These are phyloP conservation scores for Centropristis striata DNA, from an alignment of 2,113 vertebrate species.

Conservation along the genomic window DNA sequence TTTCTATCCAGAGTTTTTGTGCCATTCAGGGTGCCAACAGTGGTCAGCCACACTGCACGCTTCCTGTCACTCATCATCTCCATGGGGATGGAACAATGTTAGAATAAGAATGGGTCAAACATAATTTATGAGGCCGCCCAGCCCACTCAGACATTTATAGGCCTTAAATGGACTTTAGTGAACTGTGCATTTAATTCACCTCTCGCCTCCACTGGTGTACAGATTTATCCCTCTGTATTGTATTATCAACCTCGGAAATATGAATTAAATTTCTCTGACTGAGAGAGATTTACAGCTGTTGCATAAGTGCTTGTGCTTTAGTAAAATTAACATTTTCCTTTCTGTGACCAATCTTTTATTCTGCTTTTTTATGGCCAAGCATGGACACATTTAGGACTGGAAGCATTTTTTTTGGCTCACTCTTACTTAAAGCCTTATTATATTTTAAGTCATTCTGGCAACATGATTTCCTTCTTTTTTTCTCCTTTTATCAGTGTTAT, in stretches of 20 bases:
- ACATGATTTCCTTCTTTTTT: not conserved
- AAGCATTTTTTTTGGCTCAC: conserved; percentile 9
- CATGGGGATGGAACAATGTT: conserved; percentile 46
- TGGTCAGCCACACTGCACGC: conserved; percentile 1
- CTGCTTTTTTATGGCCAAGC: not conserved
- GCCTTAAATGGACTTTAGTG: conserved; percentile 60
- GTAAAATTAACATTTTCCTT: conserved; percentile 36
- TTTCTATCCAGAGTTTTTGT: not conserved
- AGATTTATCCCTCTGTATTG: conserved; percentile 47
- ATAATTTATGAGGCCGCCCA: conserved; percentile 52
- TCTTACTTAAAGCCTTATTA: not conserved
- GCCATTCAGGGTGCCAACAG: not conserved
- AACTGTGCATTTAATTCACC: conserved; percentile 53
- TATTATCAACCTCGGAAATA: conserved; percentile 42
- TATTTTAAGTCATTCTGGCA: not conserved
- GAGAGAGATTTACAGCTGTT: conserved; percentile 11
- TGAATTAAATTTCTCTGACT: conserved; percentile 42
- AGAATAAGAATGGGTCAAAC: conserved; percentile 50
- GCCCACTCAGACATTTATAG: conserved; percentile 59
- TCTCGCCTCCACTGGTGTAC: conserved; percentile 26
- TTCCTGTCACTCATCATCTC: conserved; percentile 42
- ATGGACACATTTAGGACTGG: not conserved
- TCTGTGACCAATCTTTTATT: conserved; percentile 11
- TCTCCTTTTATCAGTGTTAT: not conserved
- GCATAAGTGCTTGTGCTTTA: conserved; percentile 24